Evolutionary conservation across 2,888 invertebrate species (phyloP).

Genomic region (Pseudococcus longispinus): DNA sequence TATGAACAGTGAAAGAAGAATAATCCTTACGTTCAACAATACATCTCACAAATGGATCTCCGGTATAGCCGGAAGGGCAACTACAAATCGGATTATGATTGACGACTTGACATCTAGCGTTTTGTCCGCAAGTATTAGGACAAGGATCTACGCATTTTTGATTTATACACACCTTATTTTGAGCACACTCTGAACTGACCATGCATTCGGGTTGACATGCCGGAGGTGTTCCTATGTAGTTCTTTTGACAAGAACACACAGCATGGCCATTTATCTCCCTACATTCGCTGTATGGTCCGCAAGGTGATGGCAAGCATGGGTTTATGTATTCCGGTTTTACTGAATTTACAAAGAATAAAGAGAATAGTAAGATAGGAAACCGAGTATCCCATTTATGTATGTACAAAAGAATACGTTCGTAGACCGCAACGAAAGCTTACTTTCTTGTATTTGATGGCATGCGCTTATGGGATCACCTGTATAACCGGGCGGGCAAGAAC

Average conservation of each 20-base stretch:
- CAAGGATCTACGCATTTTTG: slow-evolving; percentile 82
- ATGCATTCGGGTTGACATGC: slow-evolving; percentile 80
- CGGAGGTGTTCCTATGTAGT: slow-evolving; percentile 78
- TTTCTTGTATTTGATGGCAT: slow-evolving; percentile 63
- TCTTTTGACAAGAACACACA: slow-evolving; percentile 77
- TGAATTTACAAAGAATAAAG: background rate
- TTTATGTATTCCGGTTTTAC: slow-evolving; percentile 62
- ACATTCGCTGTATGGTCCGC: slow-evolving; percentile 80
- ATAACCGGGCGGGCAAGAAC: slow-evolving; percentile 78
- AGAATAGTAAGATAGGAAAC: background rate
- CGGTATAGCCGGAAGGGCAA: slow-evolving; percentile 67
- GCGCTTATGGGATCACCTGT: slow-evolving; percentile 75
- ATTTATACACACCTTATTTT: slow-evolving; percentile 77
- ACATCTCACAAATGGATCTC: slow-evolving; percentile 70
- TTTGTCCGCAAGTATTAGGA: slow-evolving; percentile 76
- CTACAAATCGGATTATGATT: slow-evolving; percentile 78
- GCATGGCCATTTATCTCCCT: slow-evolving; percentile 75
- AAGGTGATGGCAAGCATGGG: slow-evolving; percentile 79
- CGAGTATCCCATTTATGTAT: background rate
- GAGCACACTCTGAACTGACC: slow-evolving; percentile 78
- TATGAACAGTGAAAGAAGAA: slow-evolving; percentile 4
- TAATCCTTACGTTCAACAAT: slow-evolving; percentile 61
- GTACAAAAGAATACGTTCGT: background rate
- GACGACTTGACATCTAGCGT: slow-evolving; percentile 79
- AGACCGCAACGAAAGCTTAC: slow-evolving; percentile 59